Base-by-base conservation (phyloP, 1,140 invertebrate species). In the Coenobita brevimanus region DNA sequence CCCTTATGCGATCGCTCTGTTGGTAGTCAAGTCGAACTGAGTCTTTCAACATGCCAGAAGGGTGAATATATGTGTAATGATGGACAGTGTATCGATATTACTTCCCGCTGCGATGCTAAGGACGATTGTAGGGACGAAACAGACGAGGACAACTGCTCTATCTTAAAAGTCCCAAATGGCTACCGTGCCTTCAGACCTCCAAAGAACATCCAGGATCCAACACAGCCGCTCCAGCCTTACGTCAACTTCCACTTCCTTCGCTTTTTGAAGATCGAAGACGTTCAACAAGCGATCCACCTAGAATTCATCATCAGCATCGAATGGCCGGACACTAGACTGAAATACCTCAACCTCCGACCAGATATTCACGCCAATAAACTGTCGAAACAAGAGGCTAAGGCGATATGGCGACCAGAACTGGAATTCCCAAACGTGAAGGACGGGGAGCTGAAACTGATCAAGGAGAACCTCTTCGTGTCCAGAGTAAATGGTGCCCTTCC, bases 71-170 rank as follows among this genome's bases (percentile, higher is more conserved):
- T 82, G 80, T 82, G 80, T 10, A 24, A 67, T 60, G 57, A 50
- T n/a, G 80, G 80, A 0, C 60, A 82, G 41, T 82, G 80, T 27
- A 82, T 82, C 15, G 80, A 82, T 17, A 2, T 82, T 2, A 4
- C 30, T 3, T 3, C 62, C 30, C 80, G 80, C 3, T 82, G 80
- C 24, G 80, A 82, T 24, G 62, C 62, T 3, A 69, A 67, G 41
- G 80, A 69, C 17, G 80, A 82, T 21, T 82, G 80, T 46, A 17
- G 27, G 15, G 80, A 82, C 38, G 60, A 82, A 60, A 67, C 62
- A 1, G 80, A 82, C 62, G 80, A 82, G 36, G 80, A 82, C 27
- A 69, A 82, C 62, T 82, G 80, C 15, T 64, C 80, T 3, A 82
- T 82, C 62, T n/a, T 82, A 4, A 21, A 67, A 43, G 27, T 82